A percentile compares a stretch with the other conserved stretches of the same genome.
These are phyloP conservation scores for Orbicella faveolata DNA, from an alignment of 64 coral and sea anemone species.

Conservation along the genomic window DNA sequence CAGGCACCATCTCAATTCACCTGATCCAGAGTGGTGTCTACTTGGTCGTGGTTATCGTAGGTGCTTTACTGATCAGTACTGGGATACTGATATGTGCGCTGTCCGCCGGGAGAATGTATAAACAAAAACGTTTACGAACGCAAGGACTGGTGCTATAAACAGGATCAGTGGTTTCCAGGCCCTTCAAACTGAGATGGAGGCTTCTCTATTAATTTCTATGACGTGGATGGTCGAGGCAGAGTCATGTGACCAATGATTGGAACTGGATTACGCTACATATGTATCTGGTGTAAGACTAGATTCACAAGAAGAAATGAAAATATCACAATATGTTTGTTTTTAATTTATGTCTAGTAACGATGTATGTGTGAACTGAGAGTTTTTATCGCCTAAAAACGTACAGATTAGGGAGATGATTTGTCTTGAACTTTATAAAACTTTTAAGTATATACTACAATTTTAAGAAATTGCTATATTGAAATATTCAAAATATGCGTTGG, in stretches of 20 bases:
- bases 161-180: neutral
- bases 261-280: neutral
- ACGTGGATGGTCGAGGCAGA: neutral
- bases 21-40: slow-evolving; percentile 55
- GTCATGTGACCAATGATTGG: neutral
- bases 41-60: slow-evolving; percentile 71
- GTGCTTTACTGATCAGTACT: slow-evolving; percentile 60
- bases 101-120: slow-evolving; percentile 50
- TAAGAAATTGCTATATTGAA: no score
- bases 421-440: no score
- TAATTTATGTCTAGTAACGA: no score
- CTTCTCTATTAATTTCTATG: neutral
- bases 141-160: slow-evolving; percentile 49
- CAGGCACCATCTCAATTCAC: slow-evolving; percentile 15
- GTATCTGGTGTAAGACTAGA: neutral
- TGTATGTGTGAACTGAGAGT: no score
- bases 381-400: no score
- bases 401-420: no score
- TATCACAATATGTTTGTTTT: no score
- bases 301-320: no score
- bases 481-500: no score
- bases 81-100: slow-evolving; percentile 42
- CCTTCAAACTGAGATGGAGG: neutral
- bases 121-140: neutral
- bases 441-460: no score